Evolutionary conservation across 2,113 vertebrate genomes (phyloP).

Genomic region (Colius striatus): DNA sequence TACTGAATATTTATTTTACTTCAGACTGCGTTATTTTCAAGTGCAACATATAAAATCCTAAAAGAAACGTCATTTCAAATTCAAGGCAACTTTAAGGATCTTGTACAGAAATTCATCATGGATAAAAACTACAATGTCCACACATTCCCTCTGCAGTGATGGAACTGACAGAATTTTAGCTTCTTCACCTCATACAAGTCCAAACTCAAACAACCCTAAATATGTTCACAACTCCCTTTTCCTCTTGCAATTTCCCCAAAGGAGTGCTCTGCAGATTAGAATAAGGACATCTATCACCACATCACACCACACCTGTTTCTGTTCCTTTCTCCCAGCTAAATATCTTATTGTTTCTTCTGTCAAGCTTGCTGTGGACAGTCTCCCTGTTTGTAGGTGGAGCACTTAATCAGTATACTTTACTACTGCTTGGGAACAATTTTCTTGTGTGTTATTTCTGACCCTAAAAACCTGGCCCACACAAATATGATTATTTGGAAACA

Average conservation of each 20-base stretch:
- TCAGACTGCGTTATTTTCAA: background rate
- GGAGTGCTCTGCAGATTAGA: background rate
- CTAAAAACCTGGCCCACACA: background rate
- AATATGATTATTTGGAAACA: background rate
- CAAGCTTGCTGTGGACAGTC: background rate
- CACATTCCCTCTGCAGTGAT: background rate
- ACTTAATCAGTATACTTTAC: background rate
- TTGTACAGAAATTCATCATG: background rate
- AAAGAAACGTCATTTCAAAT: background rate
- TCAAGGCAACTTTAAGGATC: background rate
- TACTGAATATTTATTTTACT: background rate
- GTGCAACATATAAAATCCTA: background rate
- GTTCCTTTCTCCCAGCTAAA: background rate
- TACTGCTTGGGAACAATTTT: background rate
- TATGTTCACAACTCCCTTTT: background rate
- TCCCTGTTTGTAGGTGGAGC: background rate
- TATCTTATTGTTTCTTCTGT: background rate
- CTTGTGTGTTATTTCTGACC: background rate
- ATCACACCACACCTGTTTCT: rapidly evolving
- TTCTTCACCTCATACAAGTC: background rate
- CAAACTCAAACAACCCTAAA: background rate
- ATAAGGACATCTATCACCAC: background rate
- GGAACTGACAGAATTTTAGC: background rate
- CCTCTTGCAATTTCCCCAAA: background rate
- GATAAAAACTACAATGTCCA: background rate